These are phyloP conservation scores for Neostethus bicornis DNA, from an alignment of 2,797 vertebrate genomes.

Conservation along the genomic window DNA sequence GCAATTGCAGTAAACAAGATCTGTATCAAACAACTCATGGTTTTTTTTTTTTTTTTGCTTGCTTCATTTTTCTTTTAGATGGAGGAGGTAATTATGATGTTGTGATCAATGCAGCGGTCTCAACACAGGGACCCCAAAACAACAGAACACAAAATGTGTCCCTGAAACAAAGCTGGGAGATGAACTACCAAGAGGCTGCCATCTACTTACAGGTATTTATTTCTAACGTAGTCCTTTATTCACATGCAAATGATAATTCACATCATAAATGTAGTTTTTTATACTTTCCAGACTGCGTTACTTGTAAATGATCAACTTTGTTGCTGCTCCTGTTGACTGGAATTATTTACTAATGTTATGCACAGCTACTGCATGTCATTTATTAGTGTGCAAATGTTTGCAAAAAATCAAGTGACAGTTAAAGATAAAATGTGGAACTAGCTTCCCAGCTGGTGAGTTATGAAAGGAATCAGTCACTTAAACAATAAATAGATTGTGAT, in stretches of 20 bases:
- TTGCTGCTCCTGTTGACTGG: neutral
- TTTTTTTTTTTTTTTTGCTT: slow-evolving; percentile 29
- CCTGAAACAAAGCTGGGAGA: slow-evolving; percentile 90
- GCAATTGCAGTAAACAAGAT: neutral
- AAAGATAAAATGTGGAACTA: neutral
- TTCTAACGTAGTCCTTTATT: neutral
- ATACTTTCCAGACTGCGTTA: neutral
- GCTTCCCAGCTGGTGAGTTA: neutral
- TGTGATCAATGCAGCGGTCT: slow-evolving; percentile 71
- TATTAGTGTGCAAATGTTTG: neutral
- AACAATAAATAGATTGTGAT: neutral
- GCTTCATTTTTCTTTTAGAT: slow-evolving; percentile 82
- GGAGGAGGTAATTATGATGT: slow-evolving; percentile 84
- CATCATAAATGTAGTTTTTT: slow-evolving; percentile 25
- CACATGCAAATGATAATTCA: neutral
- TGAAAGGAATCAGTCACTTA: neutral
- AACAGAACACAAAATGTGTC: slow-evolving; percentile 76
- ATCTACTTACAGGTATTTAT: slow-evolving; percentile 94
- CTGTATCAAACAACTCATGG: slow-evolving; percentile 6
- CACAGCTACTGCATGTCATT: slow-evolving; percentile 8
- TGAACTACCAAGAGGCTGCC: slow-evolving; percentile 97
- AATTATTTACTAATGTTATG: neutral
- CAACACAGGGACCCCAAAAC: slow-evolving; percentile 79
- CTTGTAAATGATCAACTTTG: slow-evolving; percentile 18
- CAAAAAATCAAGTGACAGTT: neutral